These are phyloP conservation scores for Drosophila mauritiana DNA, from an alignment of 1,140 invertebrate genomes.

Conservation along the genomic window DNA sequence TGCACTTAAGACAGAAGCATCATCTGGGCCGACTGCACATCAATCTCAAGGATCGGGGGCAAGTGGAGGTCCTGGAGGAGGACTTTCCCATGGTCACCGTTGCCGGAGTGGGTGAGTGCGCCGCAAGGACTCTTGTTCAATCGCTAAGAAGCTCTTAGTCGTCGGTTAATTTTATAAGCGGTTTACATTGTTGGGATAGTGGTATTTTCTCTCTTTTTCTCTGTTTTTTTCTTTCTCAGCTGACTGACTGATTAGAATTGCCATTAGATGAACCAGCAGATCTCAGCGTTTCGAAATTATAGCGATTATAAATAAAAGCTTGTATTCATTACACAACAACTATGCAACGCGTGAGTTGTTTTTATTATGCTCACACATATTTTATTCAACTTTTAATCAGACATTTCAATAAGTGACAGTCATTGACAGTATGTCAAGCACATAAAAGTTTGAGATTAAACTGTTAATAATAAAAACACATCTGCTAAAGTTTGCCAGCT, in stretches of 20 bases:
- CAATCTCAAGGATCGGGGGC: background rate
- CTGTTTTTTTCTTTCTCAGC: constrained; percentile 27
- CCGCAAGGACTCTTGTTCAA: constrained; percentile 15
- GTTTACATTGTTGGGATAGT: constrained; percentile 5
- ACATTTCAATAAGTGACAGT: background rate
- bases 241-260: constrained; percentile 38
- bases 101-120: constrained; percentile 30
- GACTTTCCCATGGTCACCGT: constrained; percentile 17
- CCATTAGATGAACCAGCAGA: constrained; percentile 14
- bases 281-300: background rate
- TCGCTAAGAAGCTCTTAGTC: constrained; percentile 13
- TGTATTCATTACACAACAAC: background rate
- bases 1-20: constrained; percentile 64
- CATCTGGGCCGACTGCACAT: constrained; percentile 66
- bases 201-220: background rate
- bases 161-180: constrained; percentile 28
- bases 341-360: too few relatives aligned
- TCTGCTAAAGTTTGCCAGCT: background rate
- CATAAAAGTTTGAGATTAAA: background rate
- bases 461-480: background rate
- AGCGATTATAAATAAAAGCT: constrained; percentile 4
- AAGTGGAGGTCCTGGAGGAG: background rate
- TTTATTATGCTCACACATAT: background rate
- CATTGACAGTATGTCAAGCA: background rate
- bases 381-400: background rate